Conservation (phyloP, 2,888 invertebrate genomes). For the Agrilus mali region DNA sequence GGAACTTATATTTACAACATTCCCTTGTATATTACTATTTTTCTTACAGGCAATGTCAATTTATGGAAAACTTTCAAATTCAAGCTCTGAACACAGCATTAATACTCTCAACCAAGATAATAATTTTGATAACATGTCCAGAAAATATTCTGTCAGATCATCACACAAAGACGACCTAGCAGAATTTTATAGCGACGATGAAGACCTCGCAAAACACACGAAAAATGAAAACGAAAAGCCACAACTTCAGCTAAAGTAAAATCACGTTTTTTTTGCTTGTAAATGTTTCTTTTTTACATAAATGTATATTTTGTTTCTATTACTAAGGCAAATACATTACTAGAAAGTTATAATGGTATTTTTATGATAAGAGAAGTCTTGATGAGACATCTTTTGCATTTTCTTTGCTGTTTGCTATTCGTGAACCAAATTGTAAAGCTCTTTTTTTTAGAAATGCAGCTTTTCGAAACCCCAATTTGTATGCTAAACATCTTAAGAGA, state of each 20-base stretch:
- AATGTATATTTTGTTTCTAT: conserved; percentile 10
- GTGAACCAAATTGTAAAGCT: conserved; percentile 94
- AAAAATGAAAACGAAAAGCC: conserved; percentile 5
- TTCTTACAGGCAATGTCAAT: conserved; percentile 46
- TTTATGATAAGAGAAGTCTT: conserved; percentile 11
- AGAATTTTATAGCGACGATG: conserved; percentile 33
- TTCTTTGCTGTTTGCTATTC: conserved; percentile 85
- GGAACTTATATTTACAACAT: conserved; percentile 1
- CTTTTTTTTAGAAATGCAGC: conserved; percentile 69
- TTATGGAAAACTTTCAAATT: conserved; percentile 42
- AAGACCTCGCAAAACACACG: conserved; percentile 23
- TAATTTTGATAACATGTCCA: background rate
- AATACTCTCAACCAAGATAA: conserved; percentile 4
- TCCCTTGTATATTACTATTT: conserved; percentile 5
- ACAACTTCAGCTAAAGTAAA: background rate
- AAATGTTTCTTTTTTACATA: conserved; percentile 11
- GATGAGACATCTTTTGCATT: conserved; percentile 70
- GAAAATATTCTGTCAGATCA: conserved; percentile 5
- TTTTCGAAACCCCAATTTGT: conserved; percentile 48
- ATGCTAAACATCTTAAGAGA: conserved; percentile 63
- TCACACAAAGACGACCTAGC: conserved; percentile 22
- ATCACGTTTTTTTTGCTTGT: conserved; percentile 7
- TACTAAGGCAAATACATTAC: conserved; percentile 2
- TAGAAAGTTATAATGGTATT: background rate
- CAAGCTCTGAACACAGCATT: conserved; percentile 13